Conservation (phyloP, 2,113 vertebrate genomes). For the Numida meleagris region DNA sequence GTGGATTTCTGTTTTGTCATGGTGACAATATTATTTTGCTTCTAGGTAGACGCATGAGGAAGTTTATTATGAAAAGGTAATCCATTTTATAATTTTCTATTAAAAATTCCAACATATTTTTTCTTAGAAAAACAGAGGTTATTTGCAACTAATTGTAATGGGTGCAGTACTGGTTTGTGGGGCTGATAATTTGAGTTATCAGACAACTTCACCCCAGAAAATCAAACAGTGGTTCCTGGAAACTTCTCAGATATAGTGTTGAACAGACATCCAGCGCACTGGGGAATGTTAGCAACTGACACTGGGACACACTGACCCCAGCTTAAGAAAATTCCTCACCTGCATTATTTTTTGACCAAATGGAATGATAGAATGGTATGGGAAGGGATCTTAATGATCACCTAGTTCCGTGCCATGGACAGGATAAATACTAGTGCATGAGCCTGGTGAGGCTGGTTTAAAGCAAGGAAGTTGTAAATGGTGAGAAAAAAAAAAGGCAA, state of each 20-base stretch:
- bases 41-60: constrained; percentile 69
- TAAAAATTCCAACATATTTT: not conserved
- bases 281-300: not conserved
- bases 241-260: not conserved
- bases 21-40: constrained; percentile 63
- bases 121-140: not conserved
- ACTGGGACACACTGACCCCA: not conserved
- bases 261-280: not conserved
- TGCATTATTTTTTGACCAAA: not conserved
- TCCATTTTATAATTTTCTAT: constrained; percentile 32
- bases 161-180: not conserved
- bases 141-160: not conserved
- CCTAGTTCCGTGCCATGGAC: no score
- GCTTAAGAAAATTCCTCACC: not conserved
- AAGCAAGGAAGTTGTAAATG: not conserved
- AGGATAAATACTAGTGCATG: not conserved
- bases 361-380: no score
- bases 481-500: not conserved
- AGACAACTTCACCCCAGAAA: not conserved
- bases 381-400: no score
- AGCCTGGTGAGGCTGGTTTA: not conserved
- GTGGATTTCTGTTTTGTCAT: not conserved
- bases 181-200: not conserved
- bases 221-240: not conserved
- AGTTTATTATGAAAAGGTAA: constrained; percentile 72